Conservation (phyloP, 2,888 invertebrate genomes). For the Polydesmus complanatus region DNA sequence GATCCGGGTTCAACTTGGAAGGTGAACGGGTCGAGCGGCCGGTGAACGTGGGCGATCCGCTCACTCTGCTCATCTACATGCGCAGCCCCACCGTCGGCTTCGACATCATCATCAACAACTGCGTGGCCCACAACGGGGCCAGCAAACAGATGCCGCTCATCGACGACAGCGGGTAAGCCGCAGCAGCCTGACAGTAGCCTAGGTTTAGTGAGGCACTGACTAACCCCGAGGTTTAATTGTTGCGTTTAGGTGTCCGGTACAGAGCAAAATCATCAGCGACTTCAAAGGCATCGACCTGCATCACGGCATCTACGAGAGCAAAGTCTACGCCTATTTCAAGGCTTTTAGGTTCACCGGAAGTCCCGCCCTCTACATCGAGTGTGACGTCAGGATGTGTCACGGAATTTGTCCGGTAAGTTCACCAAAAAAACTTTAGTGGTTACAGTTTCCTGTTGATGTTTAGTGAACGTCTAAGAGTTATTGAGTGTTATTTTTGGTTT, state of each 20-base stretch:
- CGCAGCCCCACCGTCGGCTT: conserved; percentile 88
- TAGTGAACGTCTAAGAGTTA: too few relatives aligned
- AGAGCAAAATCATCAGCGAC: conserved; percentile 79
- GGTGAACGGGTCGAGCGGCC: conserved; percentile 76
- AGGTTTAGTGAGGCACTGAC: neutral
- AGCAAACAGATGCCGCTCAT: conserved; percentile 81
- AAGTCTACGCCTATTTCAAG: conserved; percentile 89
- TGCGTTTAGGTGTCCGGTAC: conserved; percentile 73
- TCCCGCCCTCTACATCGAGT: conserved; percentile 84
- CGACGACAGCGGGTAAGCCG: conserved; percentile 76
- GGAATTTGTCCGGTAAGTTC: conserved; percentile 74
- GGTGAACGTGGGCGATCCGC: conserved; percentile 79
- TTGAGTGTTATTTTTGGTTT: too few relatives aligned
- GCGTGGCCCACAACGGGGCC: conserved; percentile 85
- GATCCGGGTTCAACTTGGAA: conserved; percentile 74
- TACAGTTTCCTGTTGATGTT: neutral
- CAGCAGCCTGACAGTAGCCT: too few relatives aligned
- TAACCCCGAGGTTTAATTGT: too few relatives aligned
- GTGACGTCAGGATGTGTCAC: conserved; percentile 90
- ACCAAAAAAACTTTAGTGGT: neutral
- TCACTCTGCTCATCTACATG: conserved; percentile 87
- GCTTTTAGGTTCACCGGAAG: conserved; percentile 87
- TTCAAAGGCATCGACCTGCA: conserved; percentile 76
- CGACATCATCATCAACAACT: conserved; percentile 87
- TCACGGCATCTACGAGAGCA: conserved; percentile 77